Percentiles rank a stretch among this genome's conserved stretches.
These are phyloP conservation scores for Capreolus pygargus DNA, from an alignment of 2,113 vertebrate species.

Conservation along the genomic window DNA sequence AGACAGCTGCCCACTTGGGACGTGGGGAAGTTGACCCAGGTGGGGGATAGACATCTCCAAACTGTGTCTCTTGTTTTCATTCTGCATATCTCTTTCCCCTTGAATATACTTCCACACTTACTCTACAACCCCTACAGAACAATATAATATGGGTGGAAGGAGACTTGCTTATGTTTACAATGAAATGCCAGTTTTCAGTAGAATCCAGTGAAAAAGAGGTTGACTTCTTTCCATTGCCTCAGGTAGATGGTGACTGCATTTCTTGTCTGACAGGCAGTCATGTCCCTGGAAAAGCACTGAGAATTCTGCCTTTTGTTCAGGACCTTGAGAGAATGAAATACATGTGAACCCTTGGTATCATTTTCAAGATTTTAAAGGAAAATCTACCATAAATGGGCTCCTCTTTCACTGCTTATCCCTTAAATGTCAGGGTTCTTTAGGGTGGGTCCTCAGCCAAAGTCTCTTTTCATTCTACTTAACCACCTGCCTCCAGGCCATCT, in stretches of 20 bases:
- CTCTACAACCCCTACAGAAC: neutral
- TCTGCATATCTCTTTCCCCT: neutral
- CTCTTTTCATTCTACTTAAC: neutral
- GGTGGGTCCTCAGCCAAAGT: neutral
- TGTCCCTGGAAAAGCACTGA: neutral
- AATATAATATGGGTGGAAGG: rapidly evolving
- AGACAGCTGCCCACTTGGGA: rapidly evolving
- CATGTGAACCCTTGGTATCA: neutral
- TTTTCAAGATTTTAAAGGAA: neutral
- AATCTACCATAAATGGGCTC: neutral
- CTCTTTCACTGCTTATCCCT: neutral
- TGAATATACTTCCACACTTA: neutral
- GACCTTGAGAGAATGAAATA: neutral
- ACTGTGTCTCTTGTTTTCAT: neutral
- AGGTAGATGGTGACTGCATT: neutral
- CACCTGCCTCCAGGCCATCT: neutral
- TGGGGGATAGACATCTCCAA: neutral
- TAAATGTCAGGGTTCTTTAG: neutral
- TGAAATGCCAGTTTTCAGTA: neutral
- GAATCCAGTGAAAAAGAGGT: neutral
- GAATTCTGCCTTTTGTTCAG: neutral
- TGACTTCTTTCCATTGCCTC: neutral
- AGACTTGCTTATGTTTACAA: neutral
- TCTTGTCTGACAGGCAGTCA: neutral
- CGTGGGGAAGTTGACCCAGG: rapidly evolving